Evolutionary conservation across 64 coral and sea anemone species (phyloP), one percentile per base, ranked within the genome.

Genomic region (Acropora yongei): DNA sequence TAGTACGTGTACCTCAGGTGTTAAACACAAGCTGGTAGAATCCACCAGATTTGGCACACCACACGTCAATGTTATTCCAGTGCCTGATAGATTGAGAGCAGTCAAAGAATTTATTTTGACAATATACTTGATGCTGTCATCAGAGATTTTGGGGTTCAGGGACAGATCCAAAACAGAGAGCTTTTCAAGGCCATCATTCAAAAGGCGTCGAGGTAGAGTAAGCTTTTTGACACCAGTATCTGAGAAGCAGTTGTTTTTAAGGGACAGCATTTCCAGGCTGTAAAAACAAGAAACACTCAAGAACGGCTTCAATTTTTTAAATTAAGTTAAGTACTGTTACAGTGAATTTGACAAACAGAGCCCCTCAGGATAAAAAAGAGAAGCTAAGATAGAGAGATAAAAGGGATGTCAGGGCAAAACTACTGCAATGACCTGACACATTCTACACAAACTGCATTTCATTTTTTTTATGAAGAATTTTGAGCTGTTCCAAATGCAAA

Each of bases 221-320:
- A 95, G 72, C 16, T 89, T 79, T 46, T 77, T 86, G n/a, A 98
- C 48, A 72, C 91, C 96, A 95, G 76, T 51, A 72, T 95, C 96
- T 73, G 89, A 78, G 3, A 98, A 75, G 39, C 93, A 92, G 30
- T 98, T 98, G 86, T 98, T 77, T 79, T 98, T 95, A 9, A 98
- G 74, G 61, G 89, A 92, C 14, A 98, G 84, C 42, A 80, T 90
- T 77, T 43, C 45, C 18, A 98, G 84, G 7, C 96, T 98, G 46
- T 67, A 18, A 0, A 78, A 91, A 90, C 57, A 78, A 40, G 55
- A 95, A 19, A 30, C 30, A 30, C 30, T 30, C 30, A 30, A 76
- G 18, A 7, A 48, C 2, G 43, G 10, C 6, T 8, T 43, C 0
- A 30, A 47, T 49, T 3, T 55, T 55, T 10, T 1, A 55, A 55